Percentiles rank a stretch among this genome's conserved stretches.
Conservation (phyloP, 2,113 vertebrate genomes). For the Myrmophylax atrothorax region DNA sequence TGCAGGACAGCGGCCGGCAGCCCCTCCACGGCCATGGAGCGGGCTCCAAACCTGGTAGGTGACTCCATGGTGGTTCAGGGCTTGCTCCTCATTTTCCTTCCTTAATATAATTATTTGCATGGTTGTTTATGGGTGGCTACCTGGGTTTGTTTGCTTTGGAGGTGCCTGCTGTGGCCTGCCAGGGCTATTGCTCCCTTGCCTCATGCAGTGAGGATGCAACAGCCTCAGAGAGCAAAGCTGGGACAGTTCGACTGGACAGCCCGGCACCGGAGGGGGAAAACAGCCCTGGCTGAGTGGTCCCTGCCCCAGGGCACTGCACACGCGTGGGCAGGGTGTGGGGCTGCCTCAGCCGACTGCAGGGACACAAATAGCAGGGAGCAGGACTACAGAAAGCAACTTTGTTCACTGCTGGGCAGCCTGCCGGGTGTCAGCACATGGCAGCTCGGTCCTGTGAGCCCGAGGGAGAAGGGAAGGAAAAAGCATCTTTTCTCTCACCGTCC, state of each 20-base stretch:
- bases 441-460: background rate
- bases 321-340: background rate
- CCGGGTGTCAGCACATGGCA: constrained; percentile 23
- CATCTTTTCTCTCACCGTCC: constrained; percentile 43
- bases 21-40: constrained; percentile 6
- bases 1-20: background rate
- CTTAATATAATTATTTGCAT: background rate
- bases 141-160: constrained; percentile 58
- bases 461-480: constrained; percentile 43
- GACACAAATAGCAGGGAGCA: constrained; percentile 13
- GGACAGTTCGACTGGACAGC: accelerated
- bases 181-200: background rate
- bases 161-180: background rate
- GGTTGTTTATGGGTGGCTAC: background rate
- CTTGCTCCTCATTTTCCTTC: background rate
- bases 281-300: accelerated
- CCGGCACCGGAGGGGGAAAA: background rate
- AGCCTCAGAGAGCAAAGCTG: background rate
- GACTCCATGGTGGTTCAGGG: background rate
- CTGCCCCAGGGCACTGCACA: background rate
- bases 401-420: constrained; percentile 52
- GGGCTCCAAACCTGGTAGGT: constrained; percentile 68
- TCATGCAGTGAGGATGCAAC: background rate
- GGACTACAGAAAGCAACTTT: constrained; percentile 52
- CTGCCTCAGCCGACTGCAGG: background rate